Evolutionary conservation across 2,113 vertebrate species (phyloP).

Genomic region (Dicrurus megarhynchus): DNA sequence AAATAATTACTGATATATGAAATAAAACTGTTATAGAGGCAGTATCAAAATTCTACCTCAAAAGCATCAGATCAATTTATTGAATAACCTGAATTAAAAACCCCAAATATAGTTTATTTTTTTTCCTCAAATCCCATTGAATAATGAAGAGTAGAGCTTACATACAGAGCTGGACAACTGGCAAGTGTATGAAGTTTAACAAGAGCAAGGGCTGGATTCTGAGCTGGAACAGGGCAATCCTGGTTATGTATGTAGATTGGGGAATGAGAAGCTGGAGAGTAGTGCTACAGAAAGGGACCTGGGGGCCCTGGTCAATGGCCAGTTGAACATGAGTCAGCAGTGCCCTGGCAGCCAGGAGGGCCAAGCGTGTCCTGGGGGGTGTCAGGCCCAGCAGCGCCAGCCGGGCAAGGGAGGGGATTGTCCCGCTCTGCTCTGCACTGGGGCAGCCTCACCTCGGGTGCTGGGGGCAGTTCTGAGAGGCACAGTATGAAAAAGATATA

Average conservation of each 20-base stretch:
- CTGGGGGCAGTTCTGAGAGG: not conserved
- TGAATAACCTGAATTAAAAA: not conserved
- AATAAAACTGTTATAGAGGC: not conserved
- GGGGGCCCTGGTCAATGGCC: accelerated
- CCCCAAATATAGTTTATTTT: accelerated
- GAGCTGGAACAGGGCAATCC: not conserved
- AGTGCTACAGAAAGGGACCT: accelerated
- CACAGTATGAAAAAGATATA: accelerated
- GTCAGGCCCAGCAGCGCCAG: not conserved
- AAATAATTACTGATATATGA: not conserved
- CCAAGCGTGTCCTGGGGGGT: accelerated
- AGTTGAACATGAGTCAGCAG: not conserved
- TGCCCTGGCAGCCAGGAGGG: not conserved
- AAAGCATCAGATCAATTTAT: not conserved
- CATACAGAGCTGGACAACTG: not conserved
- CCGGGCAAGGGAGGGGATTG: accelerated
- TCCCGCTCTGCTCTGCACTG: not conserved
- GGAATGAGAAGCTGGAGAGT: not conserved
- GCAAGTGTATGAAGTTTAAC: not conserved
- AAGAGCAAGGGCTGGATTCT: not conserved
- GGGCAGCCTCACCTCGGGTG: accelerated
- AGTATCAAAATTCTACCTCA: not conserved
- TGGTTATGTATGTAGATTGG: not conserved
- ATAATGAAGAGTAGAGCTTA: not conserved
- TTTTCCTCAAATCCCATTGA: not conserved